Evolutionary conservation across 2,797 vertebrate genomes (phyloP).

Genomic region (Lithobates pipiens): DNA sequence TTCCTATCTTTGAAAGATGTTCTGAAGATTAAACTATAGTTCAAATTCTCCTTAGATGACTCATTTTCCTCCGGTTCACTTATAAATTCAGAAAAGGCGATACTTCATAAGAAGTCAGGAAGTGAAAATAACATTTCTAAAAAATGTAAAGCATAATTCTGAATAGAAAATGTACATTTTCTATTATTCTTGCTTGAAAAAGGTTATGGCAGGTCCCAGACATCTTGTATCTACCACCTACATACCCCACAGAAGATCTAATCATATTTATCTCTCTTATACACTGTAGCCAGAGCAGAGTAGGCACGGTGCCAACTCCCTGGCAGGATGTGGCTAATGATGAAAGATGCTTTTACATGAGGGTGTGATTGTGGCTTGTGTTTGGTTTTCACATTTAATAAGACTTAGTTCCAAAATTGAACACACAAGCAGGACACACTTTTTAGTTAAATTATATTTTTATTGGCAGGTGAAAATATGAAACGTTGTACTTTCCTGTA

Average conservation of each 20-base stretch:
- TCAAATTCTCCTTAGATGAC: constrained; percentile 9
- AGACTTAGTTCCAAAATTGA: not conserved
- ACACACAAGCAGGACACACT: not conserved
- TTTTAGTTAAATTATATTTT: not conserved
- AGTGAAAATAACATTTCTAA: constrained; percentile 17
- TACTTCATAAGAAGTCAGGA: constrained; percentile 16
- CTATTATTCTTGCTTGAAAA: constrained; percentile 25
- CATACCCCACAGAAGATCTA: constrained; percentile 27
- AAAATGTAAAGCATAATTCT: not conserved
- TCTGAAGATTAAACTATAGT: not conserved
- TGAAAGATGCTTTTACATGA: constrained; percentile 5
- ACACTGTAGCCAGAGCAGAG: constrained; percentile 7
- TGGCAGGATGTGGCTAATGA: constrained; percentile 42
- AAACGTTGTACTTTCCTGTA: not conserved
- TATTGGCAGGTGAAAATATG: not conserved
- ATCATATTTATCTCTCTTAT: constrained; percentile 32
- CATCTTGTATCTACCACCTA: constrained; percentile 37
- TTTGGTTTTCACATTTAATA: constrained; percentile 15
- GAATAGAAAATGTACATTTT: constrained; percentile 34
- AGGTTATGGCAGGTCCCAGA: constrained; percentile 1
- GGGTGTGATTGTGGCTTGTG: constrained; percentile 12
- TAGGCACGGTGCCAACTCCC: constrained; percentile 1
- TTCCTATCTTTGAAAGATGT: not conserved
- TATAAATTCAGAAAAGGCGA: constrained; percentile 17
- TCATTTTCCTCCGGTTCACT: constrained; percentile 32